These are phyloP conservation scores for Halocynthia roretzi DNA, from an alignment of 23 tunicate genomes.

Conservation along the genomic window DNA sequence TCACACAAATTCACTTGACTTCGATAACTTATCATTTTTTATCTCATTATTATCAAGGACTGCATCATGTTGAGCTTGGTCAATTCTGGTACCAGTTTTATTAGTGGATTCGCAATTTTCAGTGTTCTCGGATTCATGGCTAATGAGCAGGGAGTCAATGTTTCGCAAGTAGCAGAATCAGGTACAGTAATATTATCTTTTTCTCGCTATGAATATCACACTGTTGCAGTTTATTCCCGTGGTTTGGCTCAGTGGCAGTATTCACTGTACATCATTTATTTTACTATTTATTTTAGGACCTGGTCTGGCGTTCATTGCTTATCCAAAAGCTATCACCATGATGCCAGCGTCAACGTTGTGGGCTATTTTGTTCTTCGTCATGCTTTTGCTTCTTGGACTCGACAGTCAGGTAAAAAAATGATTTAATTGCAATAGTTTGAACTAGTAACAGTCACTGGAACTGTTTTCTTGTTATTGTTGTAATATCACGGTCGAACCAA, in stretches of 20 bases:
- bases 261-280: too few species aligned
- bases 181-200: slow-evolving; percentile 22
- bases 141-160: slow-evolving; percentile 76
- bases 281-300: slow-evolving; percentile 46
- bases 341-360: slow-evolving; percentile 91
- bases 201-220: neutral
- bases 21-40: too few species aligned
- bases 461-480: too few species aligned
- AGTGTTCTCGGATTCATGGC: slow-evolving; percentile 99
- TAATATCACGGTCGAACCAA: too few species aligned
- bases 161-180: slow-evolving; percentile 87
- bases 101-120: slow-evolving; percentile 97
- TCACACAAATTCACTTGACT: too few species aligned
- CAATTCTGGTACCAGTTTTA: slow-evolving; percentile 97
- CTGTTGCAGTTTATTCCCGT: neutral
- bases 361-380: slow-evolving; percentile 93
- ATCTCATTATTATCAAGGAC: slow-evolving; percentile 26
- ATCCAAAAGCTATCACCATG: slow-evolving; percentile 94
- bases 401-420: slow-evolving; percentile 77
- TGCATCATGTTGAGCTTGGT: slow-evolving; percentile 71
- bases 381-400: slow-evolving; percentile 90
- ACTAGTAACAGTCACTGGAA: too few species aligned
- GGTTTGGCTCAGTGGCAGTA: too few species aligned
- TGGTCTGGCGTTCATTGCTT: slow-evolving; percentile 98
- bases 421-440: too few species aligned